A percentile compares a stretch with the other conserved stretches of the same genome.
Evolutionary conservation across 2,113 vertebrate genomes (phyloP).

Genomic region (Strix uralensis): DNA sequence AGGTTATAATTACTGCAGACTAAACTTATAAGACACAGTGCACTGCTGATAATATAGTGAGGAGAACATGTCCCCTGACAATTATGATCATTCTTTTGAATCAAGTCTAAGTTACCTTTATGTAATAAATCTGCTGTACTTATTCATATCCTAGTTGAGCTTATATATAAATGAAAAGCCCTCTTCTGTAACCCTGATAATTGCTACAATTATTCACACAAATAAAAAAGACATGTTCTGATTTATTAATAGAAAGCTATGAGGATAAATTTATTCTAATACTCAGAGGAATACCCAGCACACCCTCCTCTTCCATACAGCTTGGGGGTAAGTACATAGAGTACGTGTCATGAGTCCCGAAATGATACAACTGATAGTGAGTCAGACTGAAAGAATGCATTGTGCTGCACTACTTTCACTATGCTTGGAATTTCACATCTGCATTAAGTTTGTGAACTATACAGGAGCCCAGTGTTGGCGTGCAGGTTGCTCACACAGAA

Average conservation of each 20-base stretch:
- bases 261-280: slow-evolving; percentile 26
- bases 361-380: background rate
- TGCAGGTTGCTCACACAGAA: background rate
- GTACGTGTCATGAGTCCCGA: background rate
- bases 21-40: background rate
- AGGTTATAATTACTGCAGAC: background rate
- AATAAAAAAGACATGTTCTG: slow-evolving; percentile 46
- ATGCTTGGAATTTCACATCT: background rate
- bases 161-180: slow-evolving; percentile 34
- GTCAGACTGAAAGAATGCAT: background rate
- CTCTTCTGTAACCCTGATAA: slow-evolving; percentile 25
- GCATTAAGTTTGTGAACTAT: background rate
- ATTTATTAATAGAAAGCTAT: slow-evolving; percentile 50
- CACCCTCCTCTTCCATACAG: slow-evolving; percentile 12
- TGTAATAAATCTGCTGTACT: background rate
- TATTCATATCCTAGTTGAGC: background rate
- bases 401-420: background rate
- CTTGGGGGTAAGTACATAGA: slow-evolving; percentile 13
- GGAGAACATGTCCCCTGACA: background rate
- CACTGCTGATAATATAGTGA: background rate
- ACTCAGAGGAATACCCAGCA: slow-evolving; percentile 40
- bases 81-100: slow-evolving; percentile 23
- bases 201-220: slow-evolving; percentile 64
- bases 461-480: background rate
- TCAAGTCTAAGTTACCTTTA: background rate